A percentile compares a stretch with the other conserved stretches of the same genome.
phyloP scores from a whole-genome alignment of 2,113 vertebrate species.

The Neolamprologus falcicula region DNA sequence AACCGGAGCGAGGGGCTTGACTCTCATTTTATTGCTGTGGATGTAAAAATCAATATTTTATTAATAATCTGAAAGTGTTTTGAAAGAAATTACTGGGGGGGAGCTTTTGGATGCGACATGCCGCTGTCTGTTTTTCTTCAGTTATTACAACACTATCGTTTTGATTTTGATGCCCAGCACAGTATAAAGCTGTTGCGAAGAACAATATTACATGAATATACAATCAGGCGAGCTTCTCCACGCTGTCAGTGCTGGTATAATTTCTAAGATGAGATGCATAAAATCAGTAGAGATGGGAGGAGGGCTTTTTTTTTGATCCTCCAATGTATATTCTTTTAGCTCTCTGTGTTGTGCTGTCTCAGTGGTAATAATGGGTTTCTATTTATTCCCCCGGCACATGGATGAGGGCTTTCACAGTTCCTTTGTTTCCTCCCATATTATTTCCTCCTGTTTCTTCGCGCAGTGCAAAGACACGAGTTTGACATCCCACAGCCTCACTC shows the following conservation, averaged over 20 bases:
- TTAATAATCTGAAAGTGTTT: neutral
- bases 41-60: neutral
- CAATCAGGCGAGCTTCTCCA: neutral
- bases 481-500: neutral
- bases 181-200: neutral
- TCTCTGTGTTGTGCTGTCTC: neutral
- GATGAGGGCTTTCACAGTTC: conserved; percentile 20
- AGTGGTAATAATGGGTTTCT: conserved; percentile 38
- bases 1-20: neutral
- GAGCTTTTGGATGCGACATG: neutral
- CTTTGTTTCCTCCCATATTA: conserved; percentile 33
- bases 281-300: neutral
- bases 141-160: neutral
- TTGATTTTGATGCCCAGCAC: neutral
- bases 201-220: neutral
- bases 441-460: conserved; percentile 19
- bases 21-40: neutral
- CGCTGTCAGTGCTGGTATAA: neutral
- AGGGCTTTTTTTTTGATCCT: neutral
- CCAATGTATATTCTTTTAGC: neutral
- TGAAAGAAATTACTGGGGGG: neutral
- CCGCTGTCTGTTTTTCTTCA: neutral
- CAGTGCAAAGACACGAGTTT: conserved; percentile 9
- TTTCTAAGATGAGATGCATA: conserved; percentile 9
- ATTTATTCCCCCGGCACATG: conserved; percentile 40